These are phyloP conservation scores for Cotesia glomerata DNA, from an alignment of 1,140 invertebrate genomes.

Conservation along the genomic window DNA sequence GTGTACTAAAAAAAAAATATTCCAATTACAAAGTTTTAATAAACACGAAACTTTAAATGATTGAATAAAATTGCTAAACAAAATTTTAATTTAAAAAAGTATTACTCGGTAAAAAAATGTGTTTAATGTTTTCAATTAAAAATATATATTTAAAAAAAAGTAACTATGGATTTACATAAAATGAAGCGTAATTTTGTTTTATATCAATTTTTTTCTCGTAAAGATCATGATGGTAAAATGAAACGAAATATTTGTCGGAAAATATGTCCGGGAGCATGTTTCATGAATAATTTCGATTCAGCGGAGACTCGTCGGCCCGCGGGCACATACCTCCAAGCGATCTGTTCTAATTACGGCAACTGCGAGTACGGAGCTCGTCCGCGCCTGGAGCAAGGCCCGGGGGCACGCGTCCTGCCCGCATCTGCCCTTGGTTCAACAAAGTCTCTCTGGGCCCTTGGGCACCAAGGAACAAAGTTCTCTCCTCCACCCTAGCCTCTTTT, in stretches of 20 bases:
- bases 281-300: conserved; percentile 64
- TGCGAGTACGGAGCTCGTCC: conserved; percentile 31
- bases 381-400: conserved; percentile 21
- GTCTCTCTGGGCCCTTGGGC: conserved; percentile 29
- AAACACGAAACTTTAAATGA: no score
- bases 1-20: no score
- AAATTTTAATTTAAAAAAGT: no score
- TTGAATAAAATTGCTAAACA: no score
- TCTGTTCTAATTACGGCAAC: conserved; percentile 43
- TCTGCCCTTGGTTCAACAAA: conserved; percentile 41
- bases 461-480: conserved; percentile 38
- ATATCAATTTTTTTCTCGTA: background rate
- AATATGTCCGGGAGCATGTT: conserved; percentile 46
- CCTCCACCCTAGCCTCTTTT: conserved; percentile 22
- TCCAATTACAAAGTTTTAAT: no score
- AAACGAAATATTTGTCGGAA: conserved; percentile 61
- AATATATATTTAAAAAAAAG: no score
- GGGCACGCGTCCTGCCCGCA: conserved; percentile 22
- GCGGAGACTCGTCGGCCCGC: conserved; percentile 34
- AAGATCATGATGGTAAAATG: conserved; percentile 31
- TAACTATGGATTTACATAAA: background rate
- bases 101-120: no score
- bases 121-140: no score
- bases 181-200: background rate
- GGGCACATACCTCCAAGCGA: conserved; percentile 22